Conservation (phyloP, 1,140 invertebrate genomes). For the Octopus bimaculoides region DNA sequence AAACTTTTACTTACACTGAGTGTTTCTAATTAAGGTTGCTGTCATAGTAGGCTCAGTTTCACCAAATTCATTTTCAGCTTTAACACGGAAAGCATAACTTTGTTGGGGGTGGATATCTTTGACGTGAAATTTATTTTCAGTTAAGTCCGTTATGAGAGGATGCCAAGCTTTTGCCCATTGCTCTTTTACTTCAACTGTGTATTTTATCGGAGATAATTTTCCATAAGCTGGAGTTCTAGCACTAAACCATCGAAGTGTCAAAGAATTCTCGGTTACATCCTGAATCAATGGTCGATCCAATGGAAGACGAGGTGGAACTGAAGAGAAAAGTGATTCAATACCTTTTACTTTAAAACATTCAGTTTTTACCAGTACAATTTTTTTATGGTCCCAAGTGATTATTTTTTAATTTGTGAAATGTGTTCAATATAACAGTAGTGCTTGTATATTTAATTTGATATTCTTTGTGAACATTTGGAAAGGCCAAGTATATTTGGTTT, state of each 20-base stretch:
- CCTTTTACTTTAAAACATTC: too few relatives aligned
- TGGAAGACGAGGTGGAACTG: slow-evolving; percentile 69
- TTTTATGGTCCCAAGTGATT: too few relatives aligned
- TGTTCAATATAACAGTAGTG: too few relatives aligned
- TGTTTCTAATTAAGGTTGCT: slow-evolving; percentile 49
- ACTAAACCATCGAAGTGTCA: slow-evolving; percentile 82
- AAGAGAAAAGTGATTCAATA: slow-evolving; percentile 49
- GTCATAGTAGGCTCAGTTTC: slow-evolving; percentile 51
- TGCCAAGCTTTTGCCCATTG: slow-evolving; percentile 35
- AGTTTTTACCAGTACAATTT: too few relatives aligned
- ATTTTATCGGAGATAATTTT: slow-evolving; percentile 46
- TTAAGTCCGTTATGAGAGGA: slow-evolving; percentile 29
- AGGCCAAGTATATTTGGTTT: too few relatives aligned
- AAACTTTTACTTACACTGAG: neutral
- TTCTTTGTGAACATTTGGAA: too few relatives aligned
- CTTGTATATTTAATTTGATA: too few relatives aligned
- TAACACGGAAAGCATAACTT: slow-evolving; percentile 83
- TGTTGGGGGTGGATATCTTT: slow-evolving; percentile 32
- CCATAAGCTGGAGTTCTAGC: slow-evolving; percentile 62
- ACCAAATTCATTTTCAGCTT: slow-evolving; percentile 85
- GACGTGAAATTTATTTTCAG: slow-evolving; percentile 35
- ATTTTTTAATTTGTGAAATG: too few relatives aligned
- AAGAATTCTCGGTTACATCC: slow-evolving; percentile 78
- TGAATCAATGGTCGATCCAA: slow-evolving; percentile 84
- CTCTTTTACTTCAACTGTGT: slow-evolving; percentile 44